These are phyloP conservation scores for Zoanthus solanderi DNA, from an alignment of 92 coral and sea anemone genomes.

Conservation along the genomic window DNA sequence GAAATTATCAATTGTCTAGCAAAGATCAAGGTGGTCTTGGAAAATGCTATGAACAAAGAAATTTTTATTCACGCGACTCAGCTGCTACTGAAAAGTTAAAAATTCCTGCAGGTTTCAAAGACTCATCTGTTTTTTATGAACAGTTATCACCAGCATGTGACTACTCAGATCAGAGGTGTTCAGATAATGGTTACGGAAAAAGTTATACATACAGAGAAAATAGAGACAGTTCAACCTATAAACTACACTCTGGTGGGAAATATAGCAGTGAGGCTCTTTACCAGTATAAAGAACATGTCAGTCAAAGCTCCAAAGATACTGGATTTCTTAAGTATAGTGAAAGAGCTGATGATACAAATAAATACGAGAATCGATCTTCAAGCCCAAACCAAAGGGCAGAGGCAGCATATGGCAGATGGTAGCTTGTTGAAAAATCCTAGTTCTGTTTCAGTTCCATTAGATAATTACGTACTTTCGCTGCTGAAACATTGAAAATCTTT, in stretches of 20 bases:
- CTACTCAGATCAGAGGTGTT: constrained; percentile 50
- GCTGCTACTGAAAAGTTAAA: constrained; percentile 25
- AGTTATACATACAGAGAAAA: constrained; percentile 73
- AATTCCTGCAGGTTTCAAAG: constrained; percentile 51
- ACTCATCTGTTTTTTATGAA: constrained; percentile 73
- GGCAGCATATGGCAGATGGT: constrained; percentile 20
- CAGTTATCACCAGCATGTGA: constrained; percentile 88
- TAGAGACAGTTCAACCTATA: constrained; percentile 58
- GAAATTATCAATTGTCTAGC: constrained; percentile 26
- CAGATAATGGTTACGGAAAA: constrained; percentile 55
- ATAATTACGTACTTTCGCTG: background rate
- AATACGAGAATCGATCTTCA: background rate
- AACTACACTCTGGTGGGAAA: constrained; percentile 40
- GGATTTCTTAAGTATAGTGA: constrained; percentile 25
- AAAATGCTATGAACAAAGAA: constrained; percentile 1
- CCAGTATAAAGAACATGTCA: constrained; percentile 59
- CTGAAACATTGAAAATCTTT: background rate
- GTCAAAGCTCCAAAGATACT: constrained; percentile 8
- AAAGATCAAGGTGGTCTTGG: constrained; percentile 1
- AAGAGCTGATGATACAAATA: background rate
- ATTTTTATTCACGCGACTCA: constrained; percentile 23
- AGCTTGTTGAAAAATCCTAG: background rate
- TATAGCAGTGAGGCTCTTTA: constrained; percentile 63
- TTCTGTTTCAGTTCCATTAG: background rate
- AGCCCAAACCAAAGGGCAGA: constrained; percentile 24